Evolutionary conservation across 2,113 vertebrate species (phyloP).

Genomic region (Corythaeola cristata): DNA sequence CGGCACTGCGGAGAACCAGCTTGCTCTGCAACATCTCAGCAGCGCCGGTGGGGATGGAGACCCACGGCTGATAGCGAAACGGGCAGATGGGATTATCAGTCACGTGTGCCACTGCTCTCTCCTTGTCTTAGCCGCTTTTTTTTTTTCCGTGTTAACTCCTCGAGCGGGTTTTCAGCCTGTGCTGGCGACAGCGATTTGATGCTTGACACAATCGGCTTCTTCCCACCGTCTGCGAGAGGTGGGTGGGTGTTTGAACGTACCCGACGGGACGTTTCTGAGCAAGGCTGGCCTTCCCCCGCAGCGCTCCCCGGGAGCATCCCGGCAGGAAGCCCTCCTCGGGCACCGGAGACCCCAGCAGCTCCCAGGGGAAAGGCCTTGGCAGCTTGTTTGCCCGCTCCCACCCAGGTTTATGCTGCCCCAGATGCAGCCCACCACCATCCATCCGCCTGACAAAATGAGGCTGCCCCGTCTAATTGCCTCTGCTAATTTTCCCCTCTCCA

Average conservation of each 20-base stretch:
- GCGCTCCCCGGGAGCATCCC: background rate
- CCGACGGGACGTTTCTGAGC: background rate
- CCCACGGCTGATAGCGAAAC: background rate
- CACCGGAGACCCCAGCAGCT: background rate
- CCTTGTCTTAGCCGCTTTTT: background rate
- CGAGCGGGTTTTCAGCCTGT: background rate
- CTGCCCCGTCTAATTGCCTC: background rate
- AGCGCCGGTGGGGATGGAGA: accelerated
- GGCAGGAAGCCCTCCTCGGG: background rate
- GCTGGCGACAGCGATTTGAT: accelerated
- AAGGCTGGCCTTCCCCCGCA: background rate
- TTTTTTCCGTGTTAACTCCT: background rate
- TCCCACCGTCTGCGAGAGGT: background rate
- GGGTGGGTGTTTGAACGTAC: background rate
- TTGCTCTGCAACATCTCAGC: background rate
- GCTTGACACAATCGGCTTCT: background rate
- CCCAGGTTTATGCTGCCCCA: background rate
- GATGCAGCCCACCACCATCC: background rate
- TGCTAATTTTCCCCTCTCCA: background rate
- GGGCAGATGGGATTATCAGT: background rate
- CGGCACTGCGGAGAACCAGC: background rate
- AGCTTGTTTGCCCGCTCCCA: background rate
- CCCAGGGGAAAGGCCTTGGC: background rate
- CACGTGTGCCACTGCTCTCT: background rate
- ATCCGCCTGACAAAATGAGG: background rate